Evolutionary conservation across 2,113 vertebrate species (phyloP).

Genomic region (Carollia perspicillata): DNA sequence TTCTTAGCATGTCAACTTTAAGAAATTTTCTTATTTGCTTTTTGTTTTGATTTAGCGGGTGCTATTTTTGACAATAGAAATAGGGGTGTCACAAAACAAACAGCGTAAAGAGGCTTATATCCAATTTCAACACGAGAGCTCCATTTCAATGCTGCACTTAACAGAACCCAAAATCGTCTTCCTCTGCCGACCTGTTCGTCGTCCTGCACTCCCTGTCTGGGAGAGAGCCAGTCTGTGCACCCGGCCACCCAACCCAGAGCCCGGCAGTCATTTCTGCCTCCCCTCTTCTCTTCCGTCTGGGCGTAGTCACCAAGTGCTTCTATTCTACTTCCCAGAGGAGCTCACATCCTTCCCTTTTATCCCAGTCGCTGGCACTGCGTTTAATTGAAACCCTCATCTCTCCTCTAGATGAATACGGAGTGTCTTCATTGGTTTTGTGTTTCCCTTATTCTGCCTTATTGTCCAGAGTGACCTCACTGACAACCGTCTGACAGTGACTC

Average conservation of each 20-base stretch:
- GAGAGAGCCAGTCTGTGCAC: background rate
- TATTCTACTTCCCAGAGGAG: background rate
- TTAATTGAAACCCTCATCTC: background rate
- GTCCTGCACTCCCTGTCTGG: background rate
- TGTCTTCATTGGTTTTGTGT: background rate
- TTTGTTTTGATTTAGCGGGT: background rate
- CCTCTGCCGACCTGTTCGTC: background rate
- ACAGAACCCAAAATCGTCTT: background rate
- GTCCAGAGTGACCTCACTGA: background rate
- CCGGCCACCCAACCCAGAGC: background rate
- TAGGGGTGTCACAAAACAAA: background rate
- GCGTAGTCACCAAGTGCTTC: background rate
- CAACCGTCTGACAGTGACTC: background rate
- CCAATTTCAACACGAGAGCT: background rate
- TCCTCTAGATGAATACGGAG: background rate
- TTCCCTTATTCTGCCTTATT: background rate
- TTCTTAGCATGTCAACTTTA: background rate
- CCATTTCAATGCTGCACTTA: background rate
- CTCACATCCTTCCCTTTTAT: background rate
- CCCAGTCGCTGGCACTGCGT: background rate
- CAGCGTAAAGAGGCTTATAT: background rate
- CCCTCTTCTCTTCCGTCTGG: background rate
- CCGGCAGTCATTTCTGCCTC: background rate
- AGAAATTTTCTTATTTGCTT: background rate
- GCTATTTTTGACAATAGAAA: background rate